These are phyloP conservation scores for Pharmacophagus antenor DNA, from an alignment of 2,888 invertebrate species.

Conservation along the genomic window DNA sequence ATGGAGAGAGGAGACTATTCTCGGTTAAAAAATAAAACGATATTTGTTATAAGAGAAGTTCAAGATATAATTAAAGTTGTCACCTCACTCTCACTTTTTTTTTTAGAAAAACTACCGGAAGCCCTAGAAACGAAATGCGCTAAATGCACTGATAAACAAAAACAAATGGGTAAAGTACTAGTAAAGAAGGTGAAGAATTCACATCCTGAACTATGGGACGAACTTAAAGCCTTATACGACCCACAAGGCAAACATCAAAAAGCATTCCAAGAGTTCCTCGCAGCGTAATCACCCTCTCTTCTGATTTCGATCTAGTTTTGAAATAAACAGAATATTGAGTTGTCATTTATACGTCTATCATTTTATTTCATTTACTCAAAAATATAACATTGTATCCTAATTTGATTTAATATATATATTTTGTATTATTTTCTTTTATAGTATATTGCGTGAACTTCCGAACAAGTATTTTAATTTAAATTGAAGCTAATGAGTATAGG, in stretches of 20 bases:
- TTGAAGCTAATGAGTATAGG: no score
- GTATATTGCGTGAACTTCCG: no score
- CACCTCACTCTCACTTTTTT: no score
- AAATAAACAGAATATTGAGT: not conserved
- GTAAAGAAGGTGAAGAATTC: slow-evolving; percentile 79
- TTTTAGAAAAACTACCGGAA: slow-evolving; percentile 84
- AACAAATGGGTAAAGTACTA: slow-evolving; percentile 82
- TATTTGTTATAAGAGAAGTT: no score
- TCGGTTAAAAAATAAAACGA: no score
- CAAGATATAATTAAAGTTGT: no score
- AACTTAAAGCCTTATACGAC: slow-evolving; percentile 80
- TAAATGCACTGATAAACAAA: slow-evolving; percentile 86
- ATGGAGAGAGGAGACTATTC: no score
- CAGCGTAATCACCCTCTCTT: slow-evolving; percentile 29
- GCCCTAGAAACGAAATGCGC: slow-evolving; percentile 84
- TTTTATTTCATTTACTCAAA: not conserved
- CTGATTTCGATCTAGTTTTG: not conserved
- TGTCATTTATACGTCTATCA: not conserved
- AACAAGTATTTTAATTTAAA: no score
- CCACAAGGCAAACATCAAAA: slow-evolving; percentile 80
- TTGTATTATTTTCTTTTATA: no score
- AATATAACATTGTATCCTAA: not conserved
- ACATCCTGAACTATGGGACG: slow-evolving; percentile 77
- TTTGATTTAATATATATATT: not conserved
- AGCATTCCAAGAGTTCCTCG: slow-evolving; percentile 60